These are phyloP conservation scores for Geophilus truncorum DNA, from an alignment of 2,888 invertebrate species.

Conservation along the genomic window DNA sequence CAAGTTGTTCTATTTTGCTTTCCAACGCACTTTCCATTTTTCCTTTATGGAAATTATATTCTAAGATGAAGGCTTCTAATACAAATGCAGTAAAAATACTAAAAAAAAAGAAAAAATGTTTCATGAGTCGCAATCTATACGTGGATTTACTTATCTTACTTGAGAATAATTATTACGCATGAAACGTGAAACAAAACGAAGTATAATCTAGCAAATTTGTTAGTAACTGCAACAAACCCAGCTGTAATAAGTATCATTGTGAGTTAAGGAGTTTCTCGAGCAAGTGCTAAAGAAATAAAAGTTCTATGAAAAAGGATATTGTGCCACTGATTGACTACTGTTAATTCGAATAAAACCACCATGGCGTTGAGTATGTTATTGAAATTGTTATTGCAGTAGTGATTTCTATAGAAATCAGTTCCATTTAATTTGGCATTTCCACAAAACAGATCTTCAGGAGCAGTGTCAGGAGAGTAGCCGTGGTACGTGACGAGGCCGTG, in stretches of 20 bases:
- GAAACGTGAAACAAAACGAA: conserved; percentile 51
- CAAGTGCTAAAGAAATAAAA: too few relatives aligned
- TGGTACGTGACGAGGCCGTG: conserved; percentile 45
- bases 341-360: conserved; percentile 51
- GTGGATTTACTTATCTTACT: conserved; percentile 45
- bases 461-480: conserved; percentile 42
- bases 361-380: conserved; percentile 50
- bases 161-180: conserved; percentile 51
- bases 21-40: conserved; percentile 45
- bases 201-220: conserved; percentile 48
- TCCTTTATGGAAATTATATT: conserved; percentile 48
- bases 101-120: conserved; percentile 30
- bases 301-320: conserved; percentile 46
- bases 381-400: conserved; percentile 53
- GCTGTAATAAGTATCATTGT: conserved; percentile 44
- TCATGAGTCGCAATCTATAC: not conserved
- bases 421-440: conserved; percentile 46
- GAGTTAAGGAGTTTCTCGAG: conserved; percentile 40
- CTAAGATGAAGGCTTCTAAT: conserved; percentile 52
- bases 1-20: conserved; percentile 31
- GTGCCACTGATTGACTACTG: conserved; percentile 55
- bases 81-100: conserved; percentile 54
- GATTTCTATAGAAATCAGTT: conserved; percentile 46
- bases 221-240: conserved; percentile 49
- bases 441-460: conserved; percentile 42